Evolutionary conservation across 2,113 vertebrate species (phyloP).

Genomic region (Burhinus oedicnemus): DNA sequence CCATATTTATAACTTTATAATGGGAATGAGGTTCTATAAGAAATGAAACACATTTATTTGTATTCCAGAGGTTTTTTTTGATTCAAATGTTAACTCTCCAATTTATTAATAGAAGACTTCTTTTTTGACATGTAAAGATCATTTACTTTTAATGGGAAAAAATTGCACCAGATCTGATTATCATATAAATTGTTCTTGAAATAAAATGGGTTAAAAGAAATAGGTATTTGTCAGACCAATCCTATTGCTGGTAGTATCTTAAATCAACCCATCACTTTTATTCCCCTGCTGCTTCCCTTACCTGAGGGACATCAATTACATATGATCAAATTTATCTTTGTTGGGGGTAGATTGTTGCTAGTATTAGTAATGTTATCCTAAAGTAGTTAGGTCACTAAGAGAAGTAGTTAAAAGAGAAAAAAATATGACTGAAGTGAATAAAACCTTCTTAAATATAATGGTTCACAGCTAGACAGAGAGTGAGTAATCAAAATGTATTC

Average conservation of each 20-base stretch:
- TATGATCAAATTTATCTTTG: neutral
- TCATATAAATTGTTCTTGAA: conserved; percentile 30
- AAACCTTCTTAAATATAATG: neutral
- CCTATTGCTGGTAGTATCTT: neutral
- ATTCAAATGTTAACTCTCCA: neutral
- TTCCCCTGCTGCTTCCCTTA: neutral
- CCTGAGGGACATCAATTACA: neutral
- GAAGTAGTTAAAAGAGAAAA: neutral
- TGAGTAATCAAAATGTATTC: neutral
- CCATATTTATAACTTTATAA: neutral
- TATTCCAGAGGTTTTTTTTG: neutral
- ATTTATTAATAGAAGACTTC: neutral
- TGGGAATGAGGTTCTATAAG: neutral
- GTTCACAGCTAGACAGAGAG: neutral
- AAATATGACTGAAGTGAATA: neutral
- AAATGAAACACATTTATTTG: neutral
- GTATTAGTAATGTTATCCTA: neutral
- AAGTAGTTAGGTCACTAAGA: neutral
- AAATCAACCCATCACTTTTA: neutral
- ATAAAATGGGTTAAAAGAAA: conserved; percentile 1
- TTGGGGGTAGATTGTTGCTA: neutral
- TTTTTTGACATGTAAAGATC: neutral
- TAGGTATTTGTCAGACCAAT: neutral
- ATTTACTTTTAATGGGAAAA: neutral
- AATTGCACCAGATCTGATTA: neutral